A percentile compares a stretch with the other conserved stretches of the same genome.
Evolutionary conservation across 30 jellyfish, hydroid and myxozoan genomes (phyloP).

Genomic region (Turritopsis rubra): DNA sequence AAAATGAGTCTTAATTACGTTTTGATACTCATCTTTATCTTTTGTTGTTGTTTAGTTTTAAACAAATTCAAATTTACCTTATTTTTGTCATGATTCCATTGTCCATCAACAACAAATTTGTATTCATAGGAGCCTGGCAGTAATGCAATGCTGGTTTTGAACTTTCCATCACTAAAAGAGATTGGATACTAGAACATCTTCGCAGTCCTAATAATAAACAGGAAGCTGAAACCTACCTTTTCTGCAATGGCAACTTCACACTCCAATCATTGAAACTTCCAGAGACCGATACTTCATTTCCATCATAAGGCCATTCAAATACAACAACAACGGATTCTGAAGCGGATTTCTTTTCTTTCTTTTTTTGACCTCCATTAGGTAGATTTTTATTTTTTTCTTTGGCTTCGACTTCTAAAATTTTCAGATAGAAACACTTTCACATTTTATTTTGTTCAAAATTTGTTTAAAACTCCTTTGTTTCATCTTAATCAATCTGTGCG

Average conservation of each 20-base stretch:
- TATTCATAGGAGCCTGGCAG: conserved; percentile 61
- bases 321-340: background rate
- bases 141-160: conserved; percentile 51
- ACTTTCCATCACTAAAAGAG: conserved; percentile 59
- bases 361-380: background rate
- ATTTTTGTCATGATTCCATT: conserved; percentile 79
- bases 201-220: too few relatives aligned
- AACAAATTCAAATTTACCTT: conserved; percentile 29
- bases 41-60: background rate
- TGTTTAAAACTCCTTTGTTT: too few relatives aligned
- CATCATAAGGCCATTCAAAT: conserved; percentile 77
- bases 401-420: background rate
- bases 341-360: background rate
- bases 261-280: conserved; percentile 97
- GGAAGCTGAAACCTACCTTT: conserved; percentile 36
- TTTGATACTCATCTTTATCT: too few relatives aligned
- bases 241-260: conserved; percentile 60
- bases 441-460: too few relatives aligned
- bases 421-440: background rate
- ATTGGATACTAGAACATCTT: too few relatives aligned
- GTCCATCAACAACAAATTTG: conserved; percentile 72
- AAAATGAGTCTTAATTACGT: too few relatives aligned
- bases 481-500: too few relatives aligned
- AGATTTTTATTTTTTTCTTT: background rate
- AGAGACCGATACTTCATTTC: conserved; percentile 71